phyloP scores from a whole-genome alignment of 2,113 vertebrate genomes.

The Maccullochella peelii region DNA sequence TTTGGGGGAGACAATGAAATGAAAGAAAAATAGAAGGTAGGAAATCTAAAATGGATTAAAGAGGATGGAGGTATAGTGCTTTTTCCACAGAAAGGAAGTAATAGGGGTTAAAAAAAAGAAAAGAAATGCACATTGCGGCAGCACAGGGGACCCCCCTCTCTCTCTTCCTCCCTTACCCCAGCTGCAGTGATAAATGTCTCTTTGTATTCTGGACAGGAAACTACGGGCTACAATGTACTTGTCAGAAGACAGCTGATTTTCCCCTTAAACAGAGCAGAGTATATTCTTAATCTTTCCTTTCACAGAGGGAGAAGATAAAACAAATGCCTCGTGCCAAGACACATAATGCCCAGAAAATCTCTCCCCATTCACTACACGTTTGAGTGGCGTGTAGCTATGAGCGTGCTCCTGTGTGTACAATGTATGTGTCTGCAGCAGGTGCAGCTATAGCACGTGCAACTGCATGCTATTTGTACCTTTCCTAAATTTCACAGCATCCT shows the following conservation, averaged over 20 bases:
- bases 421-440: constrained; percentile 53
- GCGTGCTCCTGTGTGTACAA: constrained; percentile 15
- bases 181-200: constrained; percentile 86
- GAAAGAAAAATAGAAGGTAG: constrained; percentile 46
- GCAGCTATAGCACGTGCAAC: constrained; percentile 39
- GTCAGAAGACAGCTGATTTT: constrained; percentile 82
- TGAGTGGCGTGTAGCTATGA: constrained; percentile 13
- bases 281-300: constrained; percentile 79
- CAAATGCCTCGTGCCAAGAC: constrained; percentile 70
- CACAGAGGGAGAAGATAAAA: constrained; percentile 69
- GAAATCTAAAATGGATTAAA: constrained; percentile 63
- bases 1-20: constrained; percentile 28
- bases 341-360: constrained; percentile 63
- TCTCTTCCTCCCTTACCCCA: constrained; percentile 68
- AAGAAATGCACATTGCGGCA: constrained; percentile 67
- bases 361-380: constrained; percentile 32
- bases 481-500: constrained; percentile 56
- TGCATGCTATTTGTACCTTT: constrained; percentile 50
- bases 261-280: constrained; percentile 74
- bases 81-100: constrained; percentile 72
- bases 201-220: constrained; percentile 84
- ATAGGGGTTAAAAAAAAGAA: constrained; percentile 72
- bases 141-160: constrained; percentile 57
- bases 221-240: constrained; percentile 80
- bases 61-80: constrained; percentile 63